Conservation (phyloP, 2,797 vertebrate genomes). For the Columba guinea region DNA sequence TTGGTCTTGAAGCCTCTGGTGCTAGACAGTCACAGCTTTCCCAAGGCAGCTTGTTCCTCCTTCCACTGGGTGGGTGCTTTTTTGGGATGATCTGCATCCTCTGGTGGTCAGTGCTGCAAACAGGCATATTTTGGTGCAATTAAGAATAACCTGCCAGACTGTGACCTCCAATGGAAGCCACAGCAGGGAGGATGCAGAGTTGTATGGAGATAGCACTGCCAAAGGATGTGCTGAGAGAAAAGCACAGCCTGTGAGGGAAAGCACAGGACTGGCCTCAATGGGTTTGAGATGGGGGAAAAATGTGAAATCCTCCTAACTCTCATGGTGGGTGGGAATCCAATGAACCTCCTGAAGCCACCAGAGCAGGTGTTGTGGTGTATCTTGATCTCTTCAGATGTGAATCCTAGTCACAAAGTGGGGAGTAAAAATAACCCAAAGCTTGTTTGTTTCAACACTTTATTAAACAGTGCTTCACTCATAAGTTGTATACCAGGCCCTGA, state of each 20-base stretch:
- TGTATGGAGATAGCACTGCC: neutral
- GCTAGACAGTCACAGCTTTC: neutral
- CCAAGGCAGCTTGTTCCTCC: fast-evolving
- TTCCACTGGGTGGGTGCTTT: neutral
- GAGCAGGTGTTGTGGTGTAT: fast-evolving
- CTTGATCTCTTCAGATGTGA: neutral
- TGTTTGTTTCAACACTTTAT: constrained; percentile 20
- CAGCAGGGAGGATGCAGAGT: neutral
- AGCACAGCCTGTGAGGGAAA: neutral
- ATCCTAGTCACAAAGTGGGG: neutral
- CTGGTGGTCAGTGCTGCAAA: neutral
- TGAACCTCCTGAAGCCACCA: neutral
- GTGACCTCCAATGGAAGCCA: neutral
- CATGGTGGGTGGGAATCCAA: neutral
- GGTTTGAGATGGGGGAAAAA: neutral
- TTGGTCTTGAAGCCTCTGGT: neutral
- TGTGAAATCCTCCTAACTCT: neutral
- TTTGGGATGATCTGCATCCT: neutral
- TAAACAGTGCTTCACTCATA: neutral
- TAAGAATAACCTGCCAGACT: neutral
- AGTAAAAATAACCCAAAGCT: neutral
- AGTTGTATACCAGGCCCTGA: neutral
- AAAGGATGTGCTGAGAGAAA: neutral
- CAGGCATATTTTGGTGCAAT: neutral
- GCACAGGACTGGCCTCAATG: neutral